Conservation (phyloP, 2,113 vertebrate species). For the Dasyurus viverrinus region DNA sequence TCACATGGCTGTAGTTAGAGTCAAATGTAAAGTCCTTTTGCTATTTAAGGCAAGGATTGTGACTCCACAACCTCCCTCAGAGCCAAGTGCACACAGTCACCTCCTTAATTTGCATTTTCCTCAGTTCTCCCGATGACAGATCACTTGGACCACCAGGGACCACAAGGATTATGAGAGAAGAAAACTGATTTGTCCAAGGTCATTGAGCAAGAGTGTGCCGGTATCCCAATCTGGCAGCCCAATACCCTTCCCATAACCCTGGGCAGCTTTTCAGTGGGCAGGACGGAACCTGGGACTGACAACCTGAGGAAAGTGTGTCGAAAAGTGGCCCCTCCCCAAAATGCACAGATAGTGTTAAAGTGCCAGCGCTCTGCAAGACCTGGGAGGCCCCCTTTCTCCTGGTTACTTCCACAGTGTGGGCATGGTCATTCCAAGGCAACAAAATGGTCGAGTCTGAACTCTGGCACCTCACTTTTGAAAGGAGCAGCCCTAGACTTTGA, state of each 20-base stretch:
- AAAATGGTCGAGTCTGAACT: background rate
- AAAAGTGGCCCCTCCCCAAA: background rate
- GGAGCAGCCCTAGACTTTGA: background rate
- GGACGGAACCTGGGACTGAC: background rate
- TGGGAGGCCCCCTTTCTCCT: background rate
- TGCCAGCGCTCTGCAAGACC: no score
- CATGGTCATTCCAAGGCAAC: background rate
- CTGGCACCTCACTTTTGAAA: background rate
- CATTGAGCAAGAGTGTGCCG: background rate
- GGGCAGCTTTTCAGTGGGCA: background rate
- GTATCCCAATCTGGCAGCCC: background rate
- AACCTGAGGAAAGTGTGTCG: background rate
- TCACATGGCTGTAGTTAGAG: background rate
- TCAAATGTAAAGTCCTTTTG: background rate
- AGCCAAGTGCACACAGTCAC: no score
- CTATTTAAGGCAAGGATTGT: background rate
- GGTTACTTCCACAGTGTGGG: background rate
- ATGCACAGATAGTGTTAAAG: background rate
- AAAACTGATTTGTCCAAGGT: background rate
- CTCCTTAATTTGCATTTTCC: no score
- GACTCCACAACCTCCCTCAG: background rate
- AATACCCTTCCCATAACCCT: background rate
- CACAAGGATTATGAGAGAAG: background rate
- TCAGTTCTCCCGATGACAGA: no score
- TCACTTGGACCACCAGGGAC: no score